Evolutionary conservation across 2,797 vertebrate genomes (phyloP), one percentile per base, ranked within the genome.

Genomic region (Pogonophryne albipinna): DNA sequence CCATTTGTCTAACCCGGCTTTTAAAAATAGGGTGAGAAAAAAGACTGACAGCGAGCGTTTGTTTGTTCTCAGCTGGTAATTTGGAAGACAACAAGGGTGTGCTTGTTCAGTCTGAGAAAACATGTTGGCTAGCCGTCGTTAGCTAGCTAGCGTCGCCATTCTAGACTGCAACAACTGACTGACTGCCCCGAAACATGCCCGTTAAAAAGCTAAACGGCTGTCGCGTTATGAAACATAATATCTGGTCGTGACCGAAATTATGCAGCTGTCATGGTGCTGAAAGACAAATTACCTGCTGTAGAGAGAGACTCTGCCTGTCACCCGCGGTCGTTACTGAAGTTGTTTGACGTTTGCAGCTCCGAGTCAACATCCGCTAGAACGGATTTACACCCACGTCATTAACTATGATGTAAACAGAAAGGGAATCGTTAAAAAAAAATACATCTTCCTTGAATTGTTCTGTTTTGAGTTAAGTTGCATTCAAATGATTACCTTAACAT

Each of bases 301-400:
- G 44, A 41, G 51, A 63, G 51, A 63, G 60, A 67, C 47, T 57
- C 59, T 71, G 52, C 42, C 53, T 41, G 53, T 13, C 50, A 9
- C 11, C 64, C 67, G 68, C 71, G 55, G 62, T 66, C 34, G 76
- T 17, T 1, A 11, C 71, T 74, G 69, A 76, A 85, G 79, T 80
- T 71, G 71, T 58, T 84, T 78, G 72, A 87, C 80, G 65, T 76
- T 74, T 31, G 76, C 74, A 55, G 74, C 76, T 76, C 46, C 20
- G 45, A 80, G 73, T 74, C 86, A 63, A 87, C 86, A 82, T 89
- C 85, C 89, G 85, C 58, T 59, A 14, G 79, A 51, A 57, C 17
- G 57, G 82, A 69, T 82, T 84, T 76, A 69, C 80, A 27, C 46
- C 67, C 71, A 84, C 75, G 67, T 80, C 76, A 85, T 64, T 64